phyloP scores from a whole-genome alignment of 2,113 vertebrate species.

The Australoheros scitulus region DNA sequence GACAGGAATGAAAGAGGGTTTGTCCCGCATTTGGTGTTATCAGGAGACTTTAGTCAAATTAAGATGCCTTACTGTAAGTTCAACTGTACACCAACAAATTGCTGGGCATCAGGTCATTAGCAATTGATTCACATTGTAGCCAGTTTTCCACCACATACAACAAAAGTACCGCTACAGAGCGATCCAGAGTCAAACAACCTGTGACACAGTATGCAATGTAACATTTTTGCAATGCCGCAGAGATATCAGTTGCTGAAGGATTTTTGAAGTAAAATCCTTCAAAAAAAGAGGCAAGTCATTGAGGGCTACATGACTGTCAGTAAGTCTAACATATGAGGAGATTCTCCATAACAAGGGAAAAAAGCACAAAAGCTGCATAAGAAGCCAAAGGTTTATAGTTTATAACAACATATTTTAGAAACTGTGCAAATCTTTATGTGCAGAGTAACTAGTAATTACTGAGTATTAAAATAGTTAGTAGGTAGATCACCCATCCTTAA shows the following conservation, averaged over 20 bases:
- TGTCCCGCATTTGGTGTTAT: conserved; percentile 71
- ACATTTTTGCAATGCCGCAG: neutral
- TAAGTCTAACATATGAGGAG: neutral
- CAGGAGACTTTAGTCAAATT: conserved; percentile 55
- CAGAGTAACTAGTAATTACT: neutral
- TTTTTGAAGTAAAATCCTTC: neutral
- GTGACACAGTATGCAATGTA: neutral
- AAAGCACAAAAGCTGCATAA: neutral
- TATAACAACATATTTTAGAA: neutral
- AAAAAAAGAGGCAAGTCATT: neutral
- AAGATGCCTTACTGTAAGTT: conserved; percentile 55
- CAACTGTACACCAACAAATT: conserved; percentile 39
- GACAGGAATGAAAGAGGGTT: conserved; percentile 72
- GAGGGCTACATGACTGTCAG: neutral
- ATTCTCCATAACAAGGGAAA: neutral
- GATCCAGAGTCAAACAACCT: neutral
- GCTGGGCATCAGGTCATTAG: conserved; percentile 32
- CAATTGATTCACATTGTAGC: conserved; percentile 27
- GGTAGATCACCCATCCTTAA: neutral
- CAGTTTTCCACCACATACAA: conserved; percentile 20
- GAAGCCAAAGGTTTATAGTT: neutral
- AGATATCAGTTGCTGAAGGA: neutral
- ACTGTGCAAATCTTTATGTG: neutral
- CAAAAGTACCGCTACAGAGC: neutral
- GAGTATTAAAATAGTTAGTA: neutral